These are phyloP conservation scores for Hyles euphorbiae DNA, from an alignment of 1,140 invertebrate species.

Conservation along the genomic window DNA sequence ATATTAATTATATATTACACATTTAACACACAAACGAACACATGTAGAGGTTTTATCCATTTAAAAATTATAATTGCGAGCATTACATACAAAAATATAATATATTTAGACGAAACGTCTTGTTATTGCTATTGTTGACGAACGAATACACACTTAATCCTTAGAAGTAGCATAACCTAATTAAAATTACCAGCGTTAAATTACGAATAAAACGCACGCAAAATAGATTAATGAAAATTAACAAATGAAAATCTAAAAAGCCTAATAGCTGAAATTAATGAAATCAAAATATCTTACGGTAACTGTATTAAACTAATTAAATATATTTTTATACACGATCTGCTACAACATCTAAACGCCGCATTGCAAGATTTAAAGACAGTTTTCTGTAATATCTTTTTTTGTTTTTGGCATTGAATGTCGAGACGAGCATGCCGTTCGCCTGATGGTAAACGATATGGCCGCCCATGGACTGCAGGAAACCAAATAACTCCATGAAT, in stretches of 20 bases:
- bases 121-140: neutral
- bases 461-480: too few relatives aligned
- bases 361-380: slow-evolving; percentile 12
- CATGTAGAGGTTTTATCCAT: slow-evolving; percentile 14
- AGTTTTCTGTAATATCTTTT: neutral
- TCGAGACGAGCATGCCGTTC: too few relatives aligned
- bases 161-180: neutral
- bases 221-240: too few relatives aligned
- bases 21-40: slow-evolving; percentile 24
- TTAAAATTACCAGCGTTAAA: slow-evolving; percentile 4
- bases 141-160: neutral
- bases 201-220: too few relatives aligned
- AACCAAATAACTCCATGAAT: too few relatives aligned
- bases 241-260: slow-evolving; percentile 4
- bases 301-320: slow-evolving; percentile 7
- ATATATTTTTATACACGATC: slow-evolving; percentile 12
- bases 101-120: slow-evolving; percentile 13
- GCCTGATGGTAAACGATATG: too few relatives aligned
- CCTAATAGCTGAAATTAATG: neutral
- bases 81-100: slow-evolving; percentile 55
- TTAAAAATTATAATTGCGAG: slow-evolving; percentile 31
- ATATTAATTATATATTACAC: neutral
- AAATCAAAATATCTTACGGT: slow-evolving; percentile 1
- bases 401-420: neutral
- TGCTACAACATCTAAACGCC: slow-evolving; percentile 15